Percentiles rank a stretch among this genome's conserved stretches.
These are phyloP conservation scores for Fukomys damarensis DNA, from an alignment of 2,113 vertebrate genomes.

Conservation along the genomic window DNA sequence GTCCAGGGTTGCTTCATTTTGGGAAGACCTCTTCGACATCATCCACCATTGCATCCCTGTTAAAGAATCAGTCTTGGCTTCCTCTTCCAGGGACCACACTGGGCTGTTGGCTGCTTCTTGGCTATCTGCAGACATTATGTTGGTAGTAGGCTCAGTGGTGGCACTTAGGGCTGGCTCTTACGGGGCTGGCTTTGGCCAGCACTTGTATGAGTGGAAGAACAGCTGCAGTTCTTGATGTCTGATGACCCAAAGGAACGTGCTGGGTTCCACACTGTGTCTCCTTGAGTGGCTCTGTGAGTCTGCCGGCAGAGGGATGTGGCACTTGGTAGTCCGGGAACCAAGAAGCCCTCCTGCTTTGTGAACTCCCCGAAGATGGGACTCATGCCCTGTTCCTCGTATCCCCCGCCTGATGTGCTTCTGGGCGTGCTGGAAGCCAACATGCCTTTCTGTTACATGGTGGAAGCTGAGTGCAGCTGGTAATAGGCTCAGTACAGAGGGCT, in stretches of 20 bases:
- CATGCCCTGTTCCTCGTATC: accelerated
- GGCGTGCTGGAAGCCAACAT: background rate
- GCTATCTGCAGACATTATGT: accelerated
- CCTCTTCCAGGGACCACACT: accelerated
- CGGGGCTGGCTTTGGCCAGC: background rate
- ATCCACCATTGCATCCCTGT: background rate
- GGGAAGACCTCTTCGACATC: background rate
- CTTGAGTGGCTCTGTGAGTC: background rate
- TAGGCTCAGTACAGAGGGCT: background rate
- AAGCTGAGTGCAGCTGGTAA: background rate
- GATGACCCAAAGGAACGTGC: background rate
- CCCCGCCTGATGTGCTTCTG: background rate
- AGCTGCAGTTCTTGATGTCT: background rate
- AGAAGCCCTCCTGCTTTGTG: background rate
- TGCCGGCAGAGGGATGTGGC: background rate
- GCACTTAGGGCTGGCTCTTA: too few species aligned
- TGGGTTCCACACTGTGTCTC: background rate
- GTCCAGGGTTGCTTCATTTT: background rate
- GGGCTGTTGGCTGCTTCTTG: background rate
- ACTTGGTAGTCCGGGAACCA: background rate
- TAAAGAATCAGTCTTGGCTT: background rate
- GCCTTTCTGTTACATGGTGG: background rate
- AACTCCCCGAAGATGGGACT: background rate
- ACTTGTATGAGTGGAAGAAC: background rate
- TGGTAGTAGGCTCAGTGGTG: background rate